Percentiles rank a stretch among this genome's conserved stretches.
These are phyloP conservation scores for Sinelater perroti DNA, from an alignment of 2,888 invertebrate genomes.

Conservation along the genomic window DNA sequence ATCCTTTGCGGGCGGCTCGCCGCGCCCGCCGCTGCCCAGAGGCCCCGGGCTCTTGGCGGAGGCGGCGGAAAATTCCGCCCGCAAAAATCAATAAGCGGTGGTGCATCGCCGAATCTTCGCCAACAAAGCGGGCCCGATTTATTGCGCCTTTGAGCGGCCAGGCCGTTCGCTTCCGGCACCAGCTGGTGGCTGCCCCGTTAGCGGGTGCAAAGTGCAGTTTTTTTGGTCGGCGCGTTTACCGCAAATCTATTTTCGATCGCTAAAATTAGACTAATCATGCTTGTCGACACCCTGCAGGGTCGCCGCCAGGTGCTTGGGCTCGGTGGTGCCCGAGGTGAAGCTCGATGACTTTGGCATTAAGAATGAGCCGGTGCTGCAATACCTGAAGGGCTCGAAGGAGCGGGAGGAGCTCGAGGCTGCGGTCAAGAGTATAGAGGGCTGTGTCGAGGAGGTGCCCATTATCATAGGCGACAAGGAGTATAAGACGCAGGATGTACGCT, in stretches of 20 bases:
- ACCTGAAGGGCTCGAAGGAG: slow-evolving; percentile 84
- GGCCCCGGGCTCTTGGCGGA: too few relatives aligned
- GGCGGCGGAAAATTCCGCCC: slow-evolving; percentile 25
- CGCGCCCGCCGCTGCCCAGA: too few relatives aligned
- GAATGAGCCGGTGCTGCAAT: slow-evolving; percentile 85
- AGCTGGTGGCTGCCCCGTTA: background rate
- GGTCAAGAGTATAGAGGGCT: slow-evolving; percentile 70
- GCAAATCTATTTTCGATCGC: too few relatives aligned
- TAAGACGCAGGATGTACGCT: slow-evolving; percentile 75
- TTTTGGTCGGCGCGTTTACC: background rate
- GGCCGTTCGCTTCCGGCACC: too few relatives aligned
- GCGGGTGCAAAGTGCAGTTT: background rate
- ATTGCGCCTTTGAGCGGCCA: too few relatives aligned
- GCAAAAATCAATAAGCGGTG: slow-evolving; percentile 33
- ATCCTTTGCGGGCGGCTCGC: too few relatives aligned
- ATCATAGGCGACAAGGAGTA: slow-evolving; percentile 94
- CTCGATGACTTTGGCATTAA: slow-evolving; percentile 73
- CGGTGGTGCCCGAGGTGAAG: slow-evolving; percentile 72
- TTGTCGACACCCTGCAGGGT: slow-evolving; percentile 58
- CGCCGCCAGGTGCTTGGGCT: slow-evolving; percentile 65
- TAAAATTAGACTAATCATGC: slow-evolving; percentile 22
- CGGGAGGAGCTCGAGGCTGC: slow-evolving; percentile 75
- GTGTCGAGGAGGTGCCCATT: slow-evolving; percentile 89
- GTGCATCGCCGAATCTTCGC: too few relatives aligned
- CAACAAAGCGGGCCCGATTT: too few relatives aligned